A percentile compares a stretch with the other conserved stretches of the same genome.
These are phyloP conservation scores for Laticauda colubrina DNA, from an alignment of 2,113 vertebrate species.

Conservation along the genomic window DNA sequence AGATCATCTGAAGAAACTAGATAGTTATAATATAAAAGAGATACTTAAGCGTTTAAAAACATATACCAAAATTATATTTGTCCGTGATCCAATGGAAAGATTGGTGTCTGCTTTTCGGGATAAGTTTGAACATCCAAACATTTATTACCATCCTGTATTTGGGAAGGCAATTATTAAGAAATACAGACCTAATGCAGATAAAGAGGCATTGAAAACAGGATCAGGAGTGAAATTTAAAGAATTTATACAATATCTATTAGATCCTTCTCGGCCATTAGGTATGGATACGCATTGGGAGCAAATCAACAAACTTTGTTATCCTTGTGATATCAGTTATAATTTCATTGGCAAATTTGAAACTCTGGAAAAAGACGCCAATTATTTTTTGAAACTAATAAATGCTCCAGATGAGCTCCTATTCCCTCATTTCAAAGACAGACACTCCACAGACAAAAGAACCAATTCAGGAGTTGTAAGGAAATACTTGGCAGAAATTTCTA, in stretches of 20 bases:
- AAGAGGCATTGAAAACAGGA: constrained; percentile 67
- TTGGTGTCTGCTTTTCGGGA: constrained; percentile 81
- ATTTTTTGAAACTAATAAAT: constrained; percentile 72
- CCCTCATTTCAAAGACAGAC: constrained; percentile 79
- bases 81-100: constrained; percentile 78
- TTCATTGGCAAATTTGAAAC: constrained; percentile 79
- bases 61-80: constrained; percentile 76
- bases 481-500: constrained; percentile 70
- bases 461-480: constrained; percentile 70
- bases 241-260: constrained; percentile 73
- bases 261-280: constrained; percentile 71
- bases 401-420: constrained; percentile 70
- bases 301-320: constrained; percentile 75
- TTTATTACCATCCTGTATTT: constrained; percentile 77
- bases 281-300: constrained; percentile 82
- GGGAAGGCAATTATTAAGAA: constrained; percentile 78
- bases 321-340: constrained; percentile 75
- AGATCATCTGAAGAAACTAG: constrained; percentile 70
- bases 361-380: constrained; percentile 74
- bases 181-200: constrained; percentile 66
- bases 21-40: constrained; percentile 71
- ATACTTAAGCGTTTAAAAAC: constrained; percentile 67
- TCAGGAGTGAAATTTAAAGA: constrained; percentile 76
- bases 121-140: constrained; percentile 80
- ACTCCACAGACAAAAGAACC: constrained; percentile 76